phyloP scores from a whole-genome alignment of 2,888 invertebrate species.

The Slavum lentiscoides region DNA sequence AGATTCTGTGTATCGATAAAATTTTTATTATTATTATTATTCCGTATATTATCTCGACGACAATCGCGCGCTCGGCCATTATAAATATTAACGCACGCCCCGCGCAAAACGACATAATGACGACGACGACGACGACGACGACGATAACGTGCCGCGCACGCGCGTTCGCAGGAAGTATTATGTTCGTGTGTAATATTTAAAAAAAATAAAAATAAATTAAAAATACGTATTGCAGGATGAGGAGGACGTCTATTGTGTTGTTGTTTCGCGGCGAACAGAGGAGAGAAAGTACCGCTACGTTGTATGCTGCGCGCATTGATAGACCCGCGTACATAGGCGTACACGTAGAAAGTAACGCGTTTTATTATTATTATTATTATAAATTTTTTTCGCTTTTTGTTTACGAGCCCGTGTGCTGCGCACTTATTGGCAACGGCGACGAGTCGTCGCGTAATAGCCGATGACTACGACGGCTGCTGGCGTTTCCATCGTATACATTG shows the following conservation, averaged over 20 bases:
- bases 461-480: neutral
- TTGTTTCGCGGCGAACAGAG: too few species aligned
- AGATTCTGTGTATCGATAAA: constrained; percentile 1
- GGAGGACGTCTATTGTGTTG: neutral
- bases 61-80: constrained; percentile 20
- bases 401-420: constrained; percentile 26
- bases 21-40: constrained; percentile 2
- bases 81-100: constrained; percentile 13
- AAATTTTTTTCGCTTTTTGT: constrained; percentile 33
- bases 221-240: too few species aligned
- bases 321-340: constrained; percentile 22
- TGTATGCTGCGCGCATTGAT: constrained; percentile 29
- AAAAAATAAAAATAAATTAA: too few species aligned
- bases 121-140: too few species aligned
- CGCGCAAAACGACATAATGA: constrained; percentile 34
- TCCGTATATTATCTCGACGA: neutral
- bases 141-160: constrained; percentile 30
- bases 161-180: constrained; percentile 41
- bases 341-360: constrained; percentile 41
- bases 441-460: neutral
- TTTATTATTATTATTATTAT: constrained; percentile 25
- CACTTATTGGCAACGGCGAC: constrained; percentile 22
- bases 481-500: constrained; percentile 2
- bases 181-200: neutral
- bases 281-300: too few species aligned